Evolutionary conservation across 2,888 invertebrate species (phyloP).

Genomic region (Ochlodes sylvanus): DNA sequence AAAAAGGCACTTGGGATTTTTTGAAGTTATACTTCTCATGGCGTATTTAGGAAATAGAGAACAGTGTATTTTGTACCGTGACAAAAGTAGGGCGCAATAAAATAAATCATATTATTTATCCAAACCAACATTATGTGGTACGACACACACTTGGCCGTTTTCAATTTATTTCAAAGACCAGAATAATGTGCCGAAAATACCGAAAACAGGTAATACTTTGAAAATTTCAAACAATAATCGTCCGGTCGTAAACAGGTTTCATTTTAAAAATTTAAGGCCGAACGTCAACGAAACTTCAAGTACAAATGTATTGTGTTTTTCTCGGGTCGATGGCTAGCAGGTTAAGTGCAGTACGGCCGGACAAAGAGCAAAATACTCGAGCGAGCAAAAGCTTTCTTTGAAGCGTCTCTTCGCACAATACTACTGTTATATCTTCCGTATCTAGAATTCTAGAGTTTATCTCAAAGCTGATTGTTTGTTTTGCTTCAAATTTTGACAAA

Average conservation of each 20-base stretch:
- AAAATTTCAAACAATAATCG: background rate
- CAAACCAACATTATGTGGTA: no score
- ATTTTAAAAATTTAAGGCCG: constrained; percentile 14
- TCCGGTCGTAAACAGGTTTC: background rate
- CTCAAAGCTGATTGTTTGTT: background rate
- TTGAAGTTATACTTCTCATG: no score
- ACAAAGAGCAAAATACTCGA: constrained; percentile 34
- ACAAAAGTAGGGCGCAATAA: no score
- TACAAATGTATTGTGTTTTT: constrained; percentile 17
- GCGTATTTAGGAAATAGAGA: no score
- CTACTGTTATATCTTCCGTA: constrained; percentile 5
- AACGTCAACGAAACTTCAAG: constrained; percentile 7
- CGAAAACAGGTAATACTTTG: no score
- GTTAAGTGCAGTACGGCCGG: constrained; percentile 28
- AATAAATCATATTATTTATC: no score
- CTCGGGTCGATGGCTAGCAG: constrained; percentile 22
- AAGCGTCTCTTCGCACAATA: constrained; percentile 24
- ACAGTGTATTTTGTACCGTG: no score
- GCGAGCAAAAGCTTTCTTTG: constrained; percentile 19
- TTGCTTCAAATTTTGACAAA: background rate
- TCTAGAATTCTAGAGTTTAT: constrained; percentile 11
- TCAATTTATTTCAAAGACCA: no score
- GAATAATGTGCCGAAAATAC: no score
- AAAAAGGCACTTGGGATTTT: no score
- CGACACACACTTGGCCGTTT: no score